Conservation (phyloP, 2,113 vertebrate species). For the Acanthochromis polyacanthus region DNA sequence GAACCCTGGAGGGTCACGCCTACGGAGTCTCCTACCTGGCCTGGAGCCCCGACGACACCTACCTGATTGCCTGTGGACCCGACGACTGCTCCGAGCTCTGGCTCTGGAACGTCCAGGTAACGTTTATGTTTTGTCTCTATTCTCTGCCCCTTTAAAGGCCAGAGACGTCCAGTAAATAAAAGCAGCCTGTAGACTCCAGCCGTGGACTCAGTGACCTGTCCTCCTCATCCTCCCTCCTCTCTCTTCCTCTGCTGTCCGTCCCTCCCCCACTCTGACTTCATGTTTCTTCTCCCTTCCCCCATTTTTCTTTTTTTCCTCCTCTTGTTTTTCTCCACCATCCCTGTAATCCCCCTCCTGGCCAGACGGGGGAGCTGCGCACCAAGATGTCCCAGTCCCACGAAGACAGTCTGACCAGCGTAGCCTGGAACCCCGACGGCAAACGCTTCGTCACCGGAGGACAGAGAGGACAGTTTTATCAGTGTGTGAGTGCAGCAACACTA, state of each 20-base stretch:
- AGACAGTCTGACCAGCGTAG: conserved; percentile 98
- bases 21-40: conserved; percentile 98
- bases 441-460: conserved; percentile 98
- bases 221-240: conserved; percentile 36
- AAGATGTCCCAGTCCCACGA: conserved; percentile 99
- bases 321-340: conserved; percentile 38
- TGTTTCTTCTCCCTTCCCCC: conserved; percentile 59
- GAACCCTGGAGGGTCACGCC: conserved; percentile 96
- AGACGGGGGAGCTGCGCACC: conserved; percentile 98
- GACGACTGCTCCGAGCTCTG: conserved; percentile 99
- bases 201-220: conserved; percentile 70
- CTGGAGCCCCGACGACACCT: conserved; percentile 98
- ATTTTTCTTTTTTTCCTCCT: conserved; percentile 31
- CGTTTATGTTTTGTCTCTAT: no score
- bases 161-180: conserved; percentile 9
- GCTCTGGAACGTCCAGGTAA: conserved; percentile 99
- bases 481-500: conserved; percentile 90
- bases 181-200: neutral
- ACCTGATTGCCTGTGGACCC: conserved; percentile 97
- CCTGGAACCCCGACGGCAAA: conserved; percentile 99
- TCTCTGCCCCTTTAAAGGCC: neutral
- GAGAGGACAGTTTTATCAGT: conserved; percentile 98
- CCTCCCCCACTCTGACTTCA: conserved; percentile 68
- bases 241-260: conserved; percentile 34
- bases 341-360: conserved; percentile 46